A percentile compares a stretch with the other conserved stretches of the same genome.
These are phyloP conservation scores for Antennarius striatus DNA, from an alignment of 2,113 vertebrate species.

Conservation along the genomic window DNA sequence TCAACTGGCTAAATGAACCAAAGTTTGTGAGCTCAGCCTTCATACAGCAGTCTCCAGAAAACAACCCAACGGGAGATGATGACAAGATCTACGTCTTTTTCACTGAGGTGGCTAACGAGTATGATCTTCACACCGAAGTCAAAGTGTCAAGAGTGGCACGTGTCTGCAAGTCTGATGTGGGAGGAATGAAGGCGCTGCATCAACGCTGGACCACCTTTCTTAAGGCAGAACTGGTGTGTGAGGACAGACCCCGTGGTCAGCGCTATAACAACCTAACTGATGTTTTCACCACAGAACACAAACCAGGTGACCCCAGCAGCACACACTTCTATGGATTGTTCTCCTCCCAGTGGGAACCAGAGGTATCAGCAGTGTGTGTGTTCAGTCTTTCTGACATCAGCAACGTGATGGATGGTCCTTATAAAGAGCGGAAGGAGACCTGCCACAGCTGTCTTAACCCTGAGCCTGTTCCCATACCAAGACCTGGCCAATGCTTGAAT, in stretches of 20 bases:
- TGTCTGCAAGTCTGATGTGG: slow-evolving; percentile 89
- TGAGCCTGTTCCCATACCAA: slow-evolving; percentile 82
- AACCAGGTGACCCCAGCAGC: slow-evolving; percentile 67
- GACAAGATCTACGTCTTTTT: slow-evolving; percentile 92
- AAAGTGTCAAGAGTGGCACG: slow-evolving; percentile 88
- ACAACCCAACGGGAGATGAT: slow-evolving; percentile 77
- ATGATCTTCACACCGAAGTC: slow-evolving; percentile 83
- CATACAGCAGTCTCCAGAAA: slow-evolving; percentile 75
- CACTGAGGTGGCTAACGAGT: slow-evolving; percentile 85
- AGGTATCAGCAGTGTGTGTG: slow-evolving; percentile 85
- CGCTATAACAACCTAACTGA: slow-evolving; percentile 83
- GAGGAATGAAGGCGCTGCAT: slow-evolving; percentile 89
- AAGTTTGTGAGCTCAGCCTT: slow-evolving; percentile 86
- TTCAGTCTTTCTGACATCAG: slow-evolving; percentile 83
- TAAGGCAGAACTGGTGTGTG: slow-evolving; percentile 87
- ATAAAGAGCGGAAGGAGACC: slow-evolving; percentile 84
- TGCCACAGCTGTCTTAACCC: slow-evolving; percentile 83
- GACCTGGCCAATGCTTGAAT: slow-evolving; percentile 87
- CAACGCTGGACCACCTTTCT: slow-evolving; percentile 90
- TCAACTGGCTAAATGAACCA: slow-evolving; percentile 87
- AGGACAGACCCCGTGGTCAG: slow-evolving; percentile 79
- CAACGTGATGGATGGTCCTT: slow-evolving; percentile 82
- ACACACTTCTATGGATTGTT: slow-evolving; percentile 88
- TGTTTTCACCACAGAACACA: slow-evolving; percentile 77
- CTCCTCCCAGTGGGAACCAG: slow-evolving; percentile 85